phyloP scores from a whole-genome alignment of 2,888 invertebrate genomes.

The Chaetogeoica ovagalla region DNA sequence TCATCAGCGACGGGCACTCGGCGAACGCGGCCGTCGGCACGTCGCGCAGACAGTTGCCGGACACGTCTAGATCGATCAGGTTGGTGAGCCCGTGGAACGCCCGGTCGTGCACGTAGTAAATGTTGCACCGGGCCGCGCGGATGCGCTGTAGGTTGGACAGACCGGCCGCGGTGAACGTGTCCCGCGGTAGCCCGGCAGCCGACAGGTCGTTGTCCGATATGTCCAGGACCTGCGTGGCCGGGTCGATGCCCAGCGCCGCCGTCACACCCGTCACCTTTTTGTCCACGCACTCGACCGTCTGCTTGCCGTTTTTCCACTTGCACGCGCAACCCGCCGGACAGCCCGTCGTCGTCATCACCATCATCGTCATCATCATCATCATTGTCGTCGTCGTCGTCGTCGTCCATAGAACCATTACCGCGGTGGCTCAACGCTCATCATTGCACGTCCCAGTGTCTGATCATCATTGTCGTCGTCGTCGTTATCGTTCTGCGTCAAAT shows the following conservation, averaged over 20 bases:
- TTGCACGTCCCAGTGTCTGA: background rate
- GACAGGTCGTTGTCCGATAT: slow-evolving; percentile 78
- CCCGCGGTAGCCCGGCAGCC: slow-evolving; percentile 71
- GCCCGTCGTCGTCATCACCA: slow-evolving; percentile 58
- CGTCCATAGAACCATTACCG: slow-evolving; percentile 43
- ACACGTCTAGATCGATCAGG: slow-evolving; percentile 84
- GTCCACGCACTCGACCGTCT: slow-evolving; percentile 84
- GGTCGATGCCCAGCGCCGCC: slow-evolving; percentile 78
- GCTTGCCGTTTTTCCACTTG: slow-evolving; percentile 92
- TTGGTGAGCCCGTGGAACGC: slow-evolving; percentile 84
- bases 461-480: background rate
- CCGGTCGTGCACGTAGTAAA: slow-evolving; percentile 76
- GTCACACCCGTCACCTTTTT: slow-evolving; percentile 68
- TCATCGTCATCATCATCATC: background rate
- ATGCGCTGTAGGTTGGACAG: slow-evolving; percentile 86
- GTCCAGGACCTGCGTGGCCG: slow-evolving; percentile 84
- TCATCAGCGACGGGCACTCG: slow-evolving; percentile 80
- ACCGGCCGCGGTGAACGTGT: slow-evolving; percentile 77
- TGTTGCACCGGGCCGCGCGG: slow-evolving; percentile 76
- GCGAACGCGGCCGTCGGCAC: slow-evolving; percentile 79
- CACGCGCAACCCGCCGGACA: slow-evolving; percentile 82
- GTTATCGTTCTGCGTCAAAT: background rate
- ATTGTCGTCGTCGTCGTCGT: background rate
- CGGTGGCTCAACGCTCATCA: slow-evolving; percentile 6
- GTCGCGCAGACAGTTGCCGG: slow-evolving; percentile 75